These are phyloP conservation scores for Hanleya hanleyi DNA, from an alignment of 2,888 invertebrate genomes.

Conservation along the genomic window DNA sequence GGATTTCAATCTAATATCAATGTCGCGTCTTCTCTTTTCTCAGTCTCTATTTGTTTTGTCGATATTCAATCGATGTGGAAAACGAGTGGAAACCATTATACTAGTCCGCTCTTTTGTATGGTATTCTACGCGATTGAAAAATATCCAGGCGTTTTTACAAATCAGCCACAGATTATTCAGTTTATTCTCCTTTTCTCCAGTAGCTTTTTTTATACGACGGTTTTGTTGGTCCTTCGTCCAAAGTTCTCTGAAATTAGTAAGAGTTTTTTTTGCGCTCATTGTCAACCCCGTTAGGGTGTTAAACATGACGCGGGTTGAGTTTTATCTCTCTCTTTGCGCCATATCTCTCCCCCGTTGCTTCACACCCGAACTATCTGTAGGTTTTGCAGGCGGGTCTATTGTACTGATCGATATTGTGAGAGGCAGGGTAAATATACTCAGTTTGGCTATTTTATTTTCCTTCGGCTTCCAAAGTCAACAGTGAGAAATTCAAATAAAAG, in stretches of 20 bases:
- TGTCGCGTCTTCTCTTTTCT: not conserved
- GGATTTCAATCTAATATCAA: not conserved
- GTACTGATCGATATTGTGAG: constrained; percentile 48
- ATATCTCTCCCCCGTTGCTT: not conserved
- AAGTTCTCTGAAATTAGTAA: not conserved
- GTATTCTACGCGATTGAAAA: too few species aligned
- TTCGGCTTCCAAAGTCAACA: constrained; percentile 54
- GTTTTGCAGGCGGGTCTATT: constrained; percentile 4
- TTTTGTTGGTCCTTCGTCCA: not conserved
- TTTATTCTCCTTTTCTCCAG: too few species aligned
- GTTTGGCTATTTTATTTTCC: constrained; percentile 53
- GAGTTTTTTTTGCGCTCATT: not conserved
- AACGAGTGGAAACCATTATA: not conserved
- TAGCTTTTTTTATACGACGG: not conserved
- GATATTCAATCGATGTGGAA: not conserved
- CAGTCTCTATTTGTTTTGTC: constrained; percentile 7
- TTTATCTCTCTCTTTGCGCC: not conserved
- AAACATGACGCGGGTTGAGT: not conserved
- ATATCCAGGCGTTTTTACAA: not conserved
- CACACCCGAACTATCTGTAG: not conserved
- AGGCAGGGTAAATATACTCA: constrained; percentile 49
- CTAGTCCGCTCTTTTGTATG: not conserved
- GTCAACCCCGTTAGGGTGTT: not conserved
- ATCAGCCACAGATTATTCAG: not conserved
- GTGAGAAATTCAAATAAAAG: constrained; percentile 56